Conservation (phyloP, 2,113 vertebrate genomes). For the Synchiropus splendidus region DNA sequence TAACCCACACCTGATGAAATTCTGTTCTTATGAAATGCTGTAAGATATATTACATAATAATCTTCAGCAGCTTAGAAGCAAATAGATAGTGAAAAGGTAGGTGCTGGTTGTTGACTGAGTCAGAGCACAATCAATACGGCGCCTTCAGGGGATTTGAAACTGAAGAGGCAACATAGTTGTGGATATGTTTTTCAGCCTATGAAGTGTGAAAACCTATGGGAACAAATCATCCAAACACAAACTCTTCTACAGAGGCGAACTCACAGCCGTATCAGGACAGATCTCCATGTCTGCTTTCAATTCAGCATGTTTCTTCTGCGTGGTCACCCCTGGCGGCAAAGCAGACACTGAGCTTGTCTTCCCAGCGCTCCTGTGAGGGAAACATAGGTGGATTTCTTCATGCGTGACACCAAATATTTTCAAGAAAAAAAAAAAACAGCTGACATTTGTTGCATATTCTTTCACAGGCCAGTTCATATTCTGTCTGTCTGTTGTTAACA, state of each 20-base stretch:
- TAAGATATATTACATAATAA: neutral
- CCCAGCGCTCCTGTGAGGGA: constrained; percentile 69
- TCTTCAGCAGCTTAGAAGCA: constrained; percentile 1
- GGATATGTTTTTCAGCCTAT: constrained; percentile 14
- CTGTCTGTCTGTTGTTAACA: too few species aligned
- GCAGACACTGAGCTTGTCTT: constrained; percentile 72
- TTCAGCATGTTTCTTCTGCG: constrained; percentile 73
- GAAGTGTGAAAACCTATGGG: constrained; percentile 19
- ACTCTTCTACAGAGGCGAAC: constrained; percentile 16
- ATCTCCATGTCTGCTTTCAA: constrained; percentile 72
- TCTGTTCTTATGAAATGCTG: too few species aligned
- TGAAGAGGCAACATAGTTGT: constrained; percentile 28
- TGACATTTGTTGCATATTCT: too few species aligned
- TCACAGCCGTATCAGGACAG: constrained; percentile 71
- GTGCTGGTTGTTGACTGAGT: constrained; percentile 27
- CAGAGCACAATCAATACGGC: constrained; percentile 40
- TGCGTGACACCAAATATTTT: too few species aligned
- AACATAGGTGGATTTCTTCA: constrained; percentile 19
- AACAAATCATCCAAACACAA: constrained; percentile 1
- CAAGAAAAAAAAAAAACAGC: too few species aligned
- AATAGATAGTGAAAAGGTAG: constrained; percentile 23
- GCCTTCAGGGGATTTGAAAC: constrained; percentile 26
- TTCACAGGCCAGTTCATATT: too few species aligned
- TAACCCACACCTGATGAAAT: too few species aligned
- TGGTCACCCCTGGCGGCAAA: constrained; percentile 58